Evolutionary conservation across 2,888 invertebrate genomes (phyloP).

Genomic region (Laspeyria flexula): DNA sequence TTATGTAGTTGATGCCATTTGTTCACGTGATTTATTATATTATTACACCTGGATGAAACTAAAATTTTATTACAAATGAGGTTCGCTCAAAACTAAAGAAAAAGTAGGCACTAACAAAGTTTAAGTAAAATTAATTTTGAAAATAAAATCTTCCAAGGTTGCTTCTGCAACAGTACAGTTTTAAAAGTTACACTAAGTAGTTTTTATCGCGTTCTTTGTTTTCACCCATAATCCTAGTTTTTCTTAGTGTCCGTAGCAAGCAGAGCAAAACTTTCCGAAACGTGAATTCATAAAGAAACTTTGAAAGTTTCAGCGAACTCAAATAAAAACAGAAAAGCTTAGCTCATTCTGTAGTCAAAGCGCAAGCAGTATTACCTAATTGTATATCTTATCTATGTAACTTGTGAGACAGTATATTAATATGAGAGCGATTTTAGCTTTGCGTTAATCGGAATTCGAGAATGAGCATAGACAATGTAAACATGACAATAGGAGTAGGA

Average conservation of each 20-base stretch:
- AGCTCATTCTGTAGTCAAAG: slow-evolving; percentile 30
- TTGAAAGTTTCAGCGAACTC: slow-evolving; percentile 47
- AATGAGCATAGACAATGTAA: slow-evolving; percentile 84
- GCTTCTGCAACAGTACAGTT: slow-evolving; percentile 24
- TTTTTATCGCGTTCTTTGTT: slow-evolving; percentile 38
- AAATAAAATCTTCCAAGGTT: slow-evolving; percentile 25
- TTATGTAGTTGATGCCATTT: no score
- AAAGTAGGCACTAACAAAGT: slow-evolving; percentile 4
- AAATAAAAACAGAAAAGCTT: slow-evolving; percentile 49
- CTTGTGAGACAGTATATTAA: slow-evolving; percentile 47
- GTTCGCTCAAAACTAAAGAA: slow-evolving; percentile 6
- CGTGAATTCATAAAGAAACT: slow-evolving; percentile 53
- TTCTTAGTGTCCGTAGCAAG: slow-evolving; percentile 42
- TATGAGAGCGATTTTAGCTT: slow-evolving; percentile 65
- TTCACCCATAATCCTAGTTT: slow-evolving; percentile 44
- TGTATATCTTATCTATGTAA: slow-evolving; percentile 29
- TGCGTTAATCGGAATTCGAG: slow-evolving; percentile 79
- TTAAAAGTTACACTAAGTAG: slow-evolving; percentile 26
- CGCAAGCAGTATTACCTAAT: slow-evolving; percentile 27
- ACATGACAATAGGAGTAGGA: slow-evolving; percentile 80
- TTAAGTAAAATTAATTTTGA: slow-evolving; percentile 10
- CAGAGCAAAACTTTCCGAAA: slow-evolving; percentile 47
- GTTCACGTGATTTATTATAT: no score
- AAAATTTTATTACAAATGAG: neutral
- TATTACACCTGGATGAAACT: no score